Conservation (phyloP, 1,140 invertebrate genomes). For the Lepidurus couesii region DNA sequence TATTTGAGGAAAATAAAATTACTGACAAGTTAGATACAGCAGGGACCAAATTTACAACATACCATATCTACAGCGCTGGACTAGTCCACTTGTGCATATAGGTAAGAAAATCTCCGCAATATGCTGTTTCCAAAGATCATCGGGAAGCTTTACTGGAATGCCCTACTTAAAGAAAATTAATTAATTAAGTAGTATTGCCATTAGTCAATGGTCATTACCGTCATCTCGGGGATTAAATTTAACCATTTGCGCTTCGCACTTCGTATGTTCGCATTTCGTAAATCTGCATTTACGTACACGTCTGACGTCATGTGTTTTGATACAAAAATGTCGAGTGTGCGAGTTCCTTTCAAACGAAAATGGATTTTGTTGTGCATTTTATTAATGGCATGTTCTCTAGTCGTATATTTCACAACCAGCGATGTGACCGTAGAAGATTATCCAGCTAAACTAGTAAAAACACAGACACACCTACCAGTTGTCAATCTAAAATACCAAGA, state of each 20-base stretch:
- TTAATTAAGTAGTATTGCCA: too few relatives aligned
- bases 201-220: too few relatives aligned
- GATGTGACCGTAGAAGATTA: not conserved
- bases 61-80: not conserved
- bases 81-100: not conserved
- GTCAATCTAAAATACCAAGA: not conserved
- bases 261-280: too few relatives aligned
- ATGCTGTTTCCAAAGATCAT: not conserved
- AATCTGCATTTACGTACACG: too few relatives aligned
- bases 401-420: not conserved
- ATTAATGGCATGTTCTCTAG: not conserved
- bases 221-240: too few relatives aligned
- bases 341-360: not conserved
- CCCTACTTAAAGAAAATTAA: not conserved
- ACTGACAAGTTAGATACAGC: not conserved
- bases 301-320: not conserved
- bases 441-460: not conserved
- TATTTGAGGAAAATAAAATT: not conserved
- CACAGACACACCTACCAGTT: not conserved
- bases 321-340: not conserved
- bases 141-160: not conserved
- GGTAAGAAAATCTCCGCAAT: not conserved
- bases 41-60: not conserved
- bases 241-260: too few relatives aligned
- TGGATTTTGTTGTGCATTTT: not conserved